phyloP scores from a whole-genome alignment of 2,797 vertebrate genomes.

The Rhinichthys osculus region DNA sequence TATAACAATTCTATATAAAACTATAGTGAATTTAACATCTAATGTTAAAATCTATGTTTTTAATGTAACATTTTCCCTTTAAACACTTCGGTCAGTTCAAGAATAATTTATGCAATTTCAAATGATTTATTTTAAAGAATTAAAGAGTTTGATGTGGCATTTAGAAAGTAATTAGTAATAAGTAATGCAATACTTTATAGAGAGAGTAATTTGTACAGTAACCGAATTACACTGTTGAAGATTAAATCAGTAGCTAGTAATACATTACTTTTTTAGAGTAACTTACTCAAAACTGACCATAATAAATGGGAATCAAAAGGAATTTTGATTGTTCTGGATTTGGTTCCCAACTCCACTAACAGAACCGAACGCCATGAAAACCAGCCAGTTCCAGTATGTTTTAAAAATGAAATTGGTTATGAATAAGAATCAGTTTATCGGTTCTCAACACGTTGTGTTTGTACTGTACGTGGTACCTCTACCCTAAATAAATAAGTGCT shows the following conservation, averaged over 20 bases:
- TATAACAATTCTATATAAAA: too few relatives aligned
- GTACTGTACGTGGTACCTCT: neutral
- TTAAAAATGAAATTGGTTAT: neutral
- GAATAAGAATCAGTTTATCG: neutral
- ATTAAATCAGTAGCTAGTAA: neutral
- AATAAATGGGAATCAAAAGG: neutral
- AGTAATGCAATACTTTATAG: neutral
- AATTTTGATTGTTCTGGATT: neutral
- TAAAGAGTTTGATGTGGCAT: too few relatives aligned
- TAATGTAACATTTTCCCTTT: neutral
- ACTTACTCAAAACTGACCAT: neutral
- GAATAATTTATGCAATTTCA: neutral
- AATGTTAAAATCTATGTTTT: too few relatives aligned
- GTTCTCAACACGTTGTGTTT: neutral
- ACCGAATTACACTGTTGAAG: neutral
- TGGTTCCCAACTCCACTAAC: neutral
- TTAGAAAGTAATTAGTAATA: neutral
- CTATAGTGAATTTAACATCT: neutral
- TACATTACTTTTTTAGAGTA: neutral
- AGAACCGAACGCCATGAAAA: neutral
- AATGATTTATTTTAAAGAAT: too few relatives aligned
- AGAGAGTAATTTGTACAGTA: neutral
- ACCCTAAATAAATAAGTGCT: neutral
- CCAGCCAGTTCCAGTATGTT: neutral
- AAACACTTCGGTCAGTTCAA: neutral